Base-by-base conservation (phyloP, 2,888 invertebrate species). In the Parnassius glacialis region DNA sequence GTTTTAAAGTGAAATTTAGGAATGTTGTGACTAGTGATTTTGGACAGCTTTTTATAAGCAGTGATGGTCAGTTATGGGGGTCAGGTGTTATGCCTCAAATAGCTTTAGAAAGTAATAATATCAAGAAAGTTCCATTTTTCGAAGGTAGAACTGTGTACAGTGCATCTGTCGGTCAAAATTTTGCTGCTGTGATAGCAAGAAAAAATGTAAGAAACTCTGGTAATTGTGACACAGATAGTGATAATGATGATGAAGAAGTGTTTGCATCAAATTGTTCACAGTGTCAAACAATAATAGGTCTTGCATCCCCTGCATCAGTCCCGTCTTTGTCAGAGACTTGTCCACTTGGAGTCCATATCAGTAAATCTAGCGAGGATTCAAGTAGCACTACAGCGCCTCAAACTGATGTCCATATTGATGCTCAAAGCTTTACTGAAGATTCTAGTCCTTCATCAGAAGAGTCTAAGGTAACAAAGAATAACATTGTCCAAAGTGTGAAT, bases 151-250 rank as follows among this genome's bases (percentile, higher is more conserved):
- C 93, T 65, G 93, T 96, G 25, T 92, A 94, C 57, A 93, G 94
- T 76, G 92, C 96, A 52, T 94, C 94, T 10, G 94, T 96, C 62
- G 97, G 97, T 9, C 92, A 93, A 64, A 94, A 95, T 75, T 97
- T 95, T 92, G 96, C 94, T 77, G 94, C 95, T 74, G 94, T 94
- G 56, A 92, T 95, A 72, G 93, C 94, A n/a, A 92, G 93, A 66
- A 95, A 94, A 79, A 92, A 92, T 79, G 92, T 92, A 11, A 87
- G 83, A 69, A 77, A 77, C 63, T 89, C 89, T 57, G 85, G 84
- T 3, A 88, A 88, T 69, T 92, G 92, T 76, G 94, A 94, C 70
- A 93, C 93, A 50, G 93, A 94, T 64, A 91, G 93, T 76, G 93
- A 94, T 66, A 89, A 89, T 83, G 92, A 92, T 75, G 92, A 92